Percentiles rank a stretch among this genome's conserved stretches.
These are phyloP conservation scores for Meteorus cinctellus DNA, from an alignment of 2,888 invertebrate genomes.

Conservation along the genomic window DNA sequence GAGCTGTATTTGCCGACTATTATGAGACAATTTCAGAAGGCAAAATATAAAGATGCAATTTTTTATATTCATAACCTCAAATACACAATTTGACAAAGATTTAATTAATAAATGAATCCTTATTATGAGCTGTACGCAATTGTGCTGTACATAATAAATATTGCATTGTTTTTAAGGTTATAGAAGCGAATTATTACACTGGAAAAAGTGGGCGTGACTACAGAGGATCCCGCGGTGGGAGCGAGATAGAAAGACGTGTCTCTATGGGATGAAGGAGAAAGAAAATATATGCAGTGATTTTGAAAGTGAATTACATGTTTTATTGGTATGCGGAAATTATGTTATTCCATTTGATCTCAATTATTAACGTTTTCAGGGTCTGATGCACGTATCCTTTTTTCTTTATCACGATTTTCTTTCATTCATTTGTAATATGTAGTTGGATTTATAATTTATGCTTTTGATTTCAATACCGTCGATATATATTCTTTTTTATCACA, in stretches of 20 bases:
- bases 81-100: too few species aligned
- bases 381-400: not conserved
- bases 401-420: not conserved
- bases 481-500: not conserved
- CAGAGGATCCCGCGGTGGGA: not conserved
- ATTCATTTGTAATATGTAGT: not conserved
- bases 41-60: too few species aligned
- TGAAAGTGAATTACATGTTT: not conserved
- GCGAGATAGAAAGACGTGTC: not conserved
- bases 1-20: too few species aligned
- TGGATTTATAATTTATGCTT: not conserved
- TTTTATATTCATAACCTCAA: too few species aligned
- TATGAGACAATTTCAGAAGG: too few species aligned
- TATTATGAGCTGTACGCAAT: not conserved
- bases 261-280: not conserved
- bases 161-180: not conserved
- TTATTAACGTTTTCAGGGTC: constrained; percentile 4
- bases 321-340: not conserved
- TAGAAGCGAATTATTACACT: not conserved
- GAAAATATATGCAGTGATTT: not conserved
- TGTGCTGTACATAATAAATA: not conserved
- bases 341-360: not conserved
- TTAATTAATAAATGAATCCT: too few species aligned
- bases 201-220: not conserved
- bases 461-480: not conserved